These are phyloP conservation scores for Manis crassicaudata DNA, from an alignment of 2,797 vertebrate genomes.

Conservation along the genomic window DNA sequence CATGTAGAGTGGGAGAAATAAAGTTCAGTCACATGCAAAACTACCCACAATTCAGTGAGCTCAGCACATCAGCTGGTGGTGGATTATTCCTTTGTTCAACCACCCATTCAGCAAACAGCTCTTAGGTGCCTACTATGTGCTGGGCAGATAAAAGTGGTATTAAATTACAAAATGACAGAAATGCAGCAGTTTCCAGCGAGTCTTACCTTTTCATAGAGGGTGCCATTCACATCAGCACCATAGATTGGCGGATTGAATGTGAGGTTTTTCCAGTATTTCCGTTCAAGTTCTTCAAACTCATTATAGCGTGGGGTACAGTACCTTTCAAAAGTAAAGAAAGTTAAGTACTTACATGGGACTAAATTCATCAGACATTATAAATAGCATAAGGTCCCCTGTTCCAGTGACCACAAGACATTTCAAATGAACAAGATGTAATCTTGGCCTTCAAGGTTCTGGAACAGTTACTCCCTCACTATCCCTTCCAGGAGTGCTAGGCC, in stretches of 20 bases:
- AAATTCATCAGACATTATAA: neutral
- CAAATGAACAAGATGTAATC: neutral
- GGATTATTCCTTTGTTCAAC: neutral
- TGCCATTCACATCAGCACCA: slow-evolving; percentile 96
- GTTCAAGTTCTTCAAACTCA: slow-evolving; percentile 96
- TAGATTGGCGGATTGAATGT: slow-evolving; percentile 97
- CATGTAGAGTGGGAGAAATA: slow-evolving; percentile 57
- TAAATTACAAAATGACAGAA: neutral
- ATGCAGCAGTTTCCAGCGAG: neutral
- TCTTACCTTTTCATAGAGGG: slow-evolving; percentile 93
- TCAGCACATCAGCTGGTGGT: neutral
- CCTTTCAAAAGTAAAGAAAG: slow-evolving; percentile 82
- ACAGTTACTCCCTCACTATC: neutral
- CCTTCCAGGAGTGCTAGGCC: neutral
- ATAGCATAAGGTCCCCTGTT: neutral
- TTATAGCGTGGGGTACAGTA: slow-evolving; percentile 94
- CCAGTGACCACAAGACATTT: neutral
- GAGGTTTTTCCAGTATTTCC: slow-evolving; percentile 98
- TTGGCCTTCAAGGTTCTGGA: neutral
- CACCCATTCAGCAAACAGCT: neutral
- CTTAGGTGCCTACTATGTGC: neutral
- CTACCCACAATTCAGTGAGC: neutral
- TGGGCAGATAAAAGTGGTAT: neutral
- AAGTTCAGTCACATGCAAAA: slow-evolving; percentile 62
- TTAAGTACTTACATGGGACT: slow-evolving; percentile 10